Conservation (phyloP, 2,113 vertebrate genomes). For the Aspiorhynchus laticeps region DNA sequence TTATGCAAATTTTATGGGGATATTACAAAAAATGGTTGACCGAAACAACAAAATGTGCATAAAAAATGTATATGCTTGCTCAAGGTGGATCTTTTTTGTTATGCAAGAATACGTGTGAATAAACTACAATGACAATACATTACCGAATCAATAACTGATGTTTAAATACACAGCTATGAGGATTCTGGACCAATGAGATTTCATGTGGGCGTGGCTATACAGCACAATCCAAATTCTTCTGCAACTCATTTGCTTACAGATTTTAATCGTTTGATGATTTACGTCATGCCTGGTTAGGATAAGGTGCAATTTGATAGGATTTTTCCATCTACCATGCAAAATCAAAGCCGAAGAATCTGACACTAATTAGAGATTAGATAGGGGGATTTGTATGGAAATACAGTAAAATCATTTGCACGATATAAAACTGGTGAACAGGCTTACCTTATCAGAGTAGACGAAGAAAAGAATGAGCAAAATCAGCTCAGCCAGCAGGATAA, state of each 20-base stretch:
- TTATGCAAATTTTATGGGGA: background rate
- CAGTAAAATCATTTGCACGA: background rate
- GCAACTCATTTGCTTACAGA: background rate
- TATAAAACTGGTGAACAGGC: conserved; percentile 43
- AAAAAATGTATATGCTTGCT: background rate
- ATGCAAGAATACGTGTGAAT: background rate
- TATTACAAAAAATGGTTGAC: background rate
- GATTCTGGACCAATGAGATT: background rate
- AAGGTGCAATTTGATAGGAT: background rate
- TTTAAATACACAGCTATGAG: background rate
- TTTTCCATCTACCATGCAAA: background rate
- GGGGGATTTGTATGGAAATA: background rate
- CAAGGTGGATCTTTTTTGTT: background rate
- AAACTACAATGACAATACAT: background rate
- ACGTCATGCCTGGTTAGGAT: background rate
- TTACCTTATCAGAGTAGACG: conserved; percentile 97
- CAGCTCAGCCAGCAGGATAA: conserved; percentile 93
- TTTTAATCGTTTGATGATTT: background rate
- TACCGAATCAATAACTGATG: background rate
- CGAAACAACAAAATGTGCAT: background rate
- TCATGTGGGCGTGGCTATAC: background rate
- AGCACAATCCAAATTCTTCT: background rate
- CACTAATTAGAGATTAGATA: background rate
- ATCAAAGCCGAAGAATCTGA: background rate
- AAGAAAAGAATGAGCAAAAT: conserved; percentile 96